phyloP scores from a whole-genome alignment of 2,113 vertebrate genomes.

The Leptobrachium leishanense region DNA sequence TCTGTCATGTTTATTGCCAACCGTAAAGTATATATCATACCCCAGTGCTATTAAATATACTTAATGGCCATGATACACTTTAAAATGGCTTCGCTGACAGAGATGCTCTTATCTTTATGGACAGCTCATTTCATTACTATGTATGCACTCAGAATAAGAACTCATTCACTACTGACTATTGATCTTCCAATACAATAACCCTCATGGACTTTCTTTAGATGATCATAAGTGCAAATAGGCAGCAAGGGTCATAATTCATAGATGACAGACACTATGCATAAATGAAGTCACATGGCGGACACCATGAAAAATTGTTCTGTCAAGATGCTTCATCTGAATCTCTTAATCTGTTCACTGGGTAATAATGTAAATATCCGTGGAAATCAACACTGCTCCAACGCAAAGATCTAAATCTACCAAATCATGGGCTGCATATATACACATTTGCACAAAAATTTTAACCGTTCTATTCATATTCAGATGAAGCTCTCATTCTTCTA shows the following conservation, averaged over 20 bases:
- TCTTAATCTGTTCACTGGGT: too few relatives aligned
- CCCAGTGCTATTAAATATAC: constrained; percentile 7
- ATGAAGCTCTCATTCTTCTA: too few relatives aligned
- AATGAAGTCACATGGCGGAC: constrained; percentile 26
- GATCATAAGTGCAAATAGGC: constrained; percentile 17
- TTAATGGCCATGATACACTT: constrained; percentile 14
- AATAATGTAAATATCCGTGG: too few relatives aligned
- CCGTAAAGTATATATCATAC: background rate
- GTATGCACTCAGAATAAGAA: constrained; percentile 29
- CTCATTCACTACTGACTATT: constrained; percentile 30
- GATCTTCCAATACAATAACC: constrained; percentile 36
- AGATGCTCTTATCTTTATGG: constrained; percentile 31
- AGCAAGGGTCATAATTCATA: constrained; percentile 28
- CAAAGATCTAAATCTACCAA: too few relatives aligned
- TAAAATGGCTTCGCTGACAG: constrained; percentile 25
- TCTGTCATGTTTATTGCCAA: background rate
- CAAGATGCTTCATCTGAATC: too few relatives aligned
- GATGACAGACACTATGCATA: constrained; percentile 18
- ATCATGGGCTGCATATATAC: too few relatives aligned
- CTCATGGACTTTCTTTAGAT: constrained; percentile 43
- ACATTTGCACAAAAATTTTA: too few relatives aligned
- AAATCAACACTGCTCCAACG: too few relatives aligned
- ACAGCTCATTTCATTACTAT: constrained; percentile 47
- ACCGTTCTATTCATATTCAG: too few relatives aligned
- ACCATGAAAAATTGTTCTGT: background rate